Evolutionary conservation across 2,113 vertebrate species (phyloP).

Genomic region (Struthio camelus): DNA sequence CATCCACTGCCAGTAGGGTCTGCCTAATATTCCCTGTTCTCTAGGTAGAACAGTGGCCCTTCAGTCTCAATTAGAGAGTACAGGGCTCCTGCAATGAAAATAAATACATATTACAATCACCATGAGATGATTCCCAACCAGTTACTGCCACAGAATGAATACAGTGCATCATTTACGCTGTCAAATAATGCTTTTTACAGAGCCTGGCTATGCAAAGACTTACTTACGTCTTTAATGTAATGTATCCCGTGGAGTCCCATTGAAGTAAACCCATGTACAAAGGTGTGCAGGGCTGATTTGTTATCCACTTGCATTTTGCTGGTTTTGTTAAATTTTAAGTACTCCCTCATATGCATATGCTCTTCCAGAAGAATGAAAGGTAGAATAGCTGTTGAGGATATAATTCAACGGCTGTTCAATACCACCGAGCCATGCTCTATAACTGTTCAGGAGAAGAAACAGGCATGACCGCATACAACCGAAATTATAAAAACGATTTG

Average conservation of each 20-base stretch:
- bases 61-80: background rate
- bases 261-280: background rate
- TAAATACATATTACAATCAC: background rate
- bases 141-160: background rate
- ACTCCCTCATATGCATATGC: background rate
- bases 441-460: background rate
- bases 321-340: background rate
- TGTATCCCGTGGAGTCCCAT: rapidly evolving
- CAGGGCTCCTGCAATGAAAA: background rate
- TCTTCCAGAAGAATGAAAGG: background rate
- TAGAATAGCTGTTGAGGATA: background rate
- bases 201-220: background rate
- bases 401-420: background rate
- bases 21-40: rapidly evolving
- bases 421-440: background rate
- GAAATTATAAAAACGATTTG: background rate
- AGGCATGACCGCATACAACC: background rate
- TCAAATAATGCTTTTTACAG: background rate
- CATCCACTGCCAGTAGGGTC: background rate
- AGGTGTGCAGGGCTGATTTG: background rate
- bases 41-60: background rate
- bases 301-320: background rate
- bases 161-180: background rate
- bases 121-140: background rate
- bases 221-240: background rate